Conservation (phyloP, 2,797 vertebrate genomes). For the Pantherophis alleghaniensis region DNA sequence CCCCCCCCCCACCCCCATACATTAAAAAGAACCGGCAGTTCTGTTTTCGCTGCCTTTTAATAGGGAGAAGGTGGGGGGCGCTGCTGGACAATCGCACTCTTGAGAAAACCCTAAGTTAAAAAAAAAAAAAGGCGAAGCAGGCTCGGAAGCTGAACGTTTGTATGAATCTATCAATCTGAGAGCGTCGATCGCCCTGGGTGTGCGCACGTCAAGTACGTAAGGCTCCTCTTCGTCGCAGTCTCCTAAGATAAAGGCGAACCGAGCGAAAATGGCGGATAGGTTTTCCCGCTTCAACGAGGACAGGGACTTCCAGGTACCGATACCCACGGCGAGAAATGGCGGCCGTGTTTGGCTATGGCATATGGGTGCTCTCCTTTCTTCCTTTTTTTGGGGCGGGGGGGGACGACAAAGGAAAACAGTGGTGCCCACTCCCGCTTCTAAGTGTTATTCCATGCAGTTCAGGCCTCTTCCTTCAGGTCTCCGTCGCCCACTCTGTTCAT, state of each 20-base stretch:
- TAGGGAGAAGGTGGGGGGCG: not conserved
- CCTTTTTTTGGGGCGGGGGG: not conserved
- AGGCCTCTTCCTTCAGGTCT: not conserved
- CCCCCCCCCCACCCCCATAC: too few relatives aligned
- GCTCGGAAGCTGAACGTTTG: not conserved
- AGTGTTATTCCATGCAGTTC: not conserved
- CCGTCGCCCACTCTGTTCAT: not conserved
- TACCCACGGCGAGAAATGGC: not conserved
- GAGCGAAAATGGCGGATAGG: constrained; percentile 96
- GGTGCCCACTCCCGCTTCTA: not conserved
- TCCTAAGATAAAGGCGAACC: constrained; percentile 32
- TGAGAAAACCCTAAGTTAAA: not conserved
- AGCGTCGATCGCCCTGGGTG: not conserved
- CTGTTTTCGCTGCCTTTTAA: not conserved
- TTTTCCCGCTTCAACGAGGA: constrained; percentile 99
- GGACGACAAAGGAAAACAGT: rapidly evolving
- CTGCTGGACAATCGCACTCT: not conserved
- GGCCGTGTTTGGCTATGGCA: not conserved
- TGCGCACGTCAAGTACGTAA: not conserved
- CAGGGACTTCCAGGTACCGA: constrained; percentile 94
- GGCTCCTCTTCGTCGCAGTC: constrained; percentile 9
- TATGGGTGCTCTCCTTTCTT: not conserved
- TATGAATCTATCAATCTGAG: rapidly evolving
- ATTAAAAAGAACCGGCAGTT: not conserved
- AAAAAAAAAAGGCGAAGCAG: not conserved